Evolutionary conservation across 35 echinoderm and acorn worm genomes (phyloP), one percentile per base, ranked within the genome.

Genomic region (Apostichopus parvimensis): DNA sequence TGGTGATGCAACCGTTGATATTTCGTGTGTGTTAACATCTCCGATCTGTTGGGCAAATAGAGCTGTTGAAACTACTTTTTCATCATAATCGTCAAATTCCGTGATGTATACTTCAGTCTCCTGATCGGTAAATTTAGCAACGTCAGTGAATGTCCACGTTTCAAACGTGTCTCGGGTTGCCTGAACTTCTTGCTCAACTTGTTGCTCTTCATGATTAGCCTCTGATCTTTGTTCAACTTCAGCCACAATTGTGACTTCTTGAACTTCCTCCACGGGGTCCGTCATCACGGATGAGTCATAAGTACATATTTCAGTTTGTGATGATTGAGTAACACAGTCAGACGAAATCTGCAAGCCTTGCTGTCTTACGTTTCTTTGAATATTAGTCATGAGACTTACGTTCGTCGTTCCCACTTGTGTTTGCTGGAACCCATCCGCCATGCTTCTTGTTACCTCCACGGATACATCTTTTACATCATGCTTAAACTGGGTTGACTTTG

Each of bases 31-130:
- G 17, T 34, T 12, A 7, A 21, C 86, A 72, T 73, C 52, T 88
- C 86, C 86, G 64, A 45, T 26, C 52, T 88, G 86, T 72, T 88
- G 86, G 24, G 57, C 28, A 54, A 88, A 88, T 13, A 72, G 18
- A 66, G 61, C 4, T 3, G 86, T 88, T 64, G 72, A 25, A 34
- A 88, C 86, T 13, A 64, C 8, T 88, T 68, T 34, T 28, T 72
- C 61, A 8, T 72, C 86, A 72, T 45, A 53, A 55, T 88, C 86
- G 45, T 21, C 81, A 84, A 58, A 84, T 22, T 84, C 81, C 9
- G 81, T 61, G 24, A 84, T 58, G 81, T 84, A 59, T 58, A 84
- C 81, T 60, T 84, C 81, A 58, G 15, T 84, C 52, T 84, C 81
- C 28, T 82, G 79, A 82, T 82, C 79, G 12, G 52, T 57, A 52